Evolutionary conservation across 2,113 vertebrate genomes (phyloP), one percentile per base, ranked within the genome.

Genomic region (Malurus alboscapulatus): DNA sequence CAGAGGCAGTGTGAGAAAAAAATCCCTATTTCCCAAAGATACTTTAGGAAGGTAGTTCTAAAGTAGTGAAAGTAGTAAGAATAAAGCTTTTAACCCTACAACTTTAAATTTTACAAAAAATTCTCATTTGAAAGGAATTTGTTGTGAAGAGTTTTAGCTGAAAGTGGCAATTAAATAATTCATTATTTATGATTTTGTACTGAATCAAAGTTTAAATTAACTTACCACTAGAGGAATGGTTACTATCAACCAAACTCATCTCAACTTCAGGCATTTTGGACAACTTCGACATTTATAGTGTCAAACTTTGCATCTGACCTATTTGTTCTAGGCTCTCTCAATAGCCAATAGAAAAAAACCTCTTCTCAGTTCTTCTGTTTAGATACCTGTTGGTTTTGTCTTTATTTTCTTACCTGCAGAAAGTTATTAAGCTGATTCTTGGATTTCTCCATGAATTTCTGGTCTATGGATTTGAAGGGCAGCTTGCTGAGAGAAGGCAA

Each of bases 381-480:
- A 61, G 53, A 21, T 18, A 48, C 34, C 47, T 67, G 27, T 21
- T 65, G 26, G 0, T 17, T 87, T 68, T 47, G 17, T 16, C 18
- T 80, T 76, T 66, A 32, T 81, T 62, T 89, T 36, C 97, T 98
- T 97, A 99, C 99, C 99, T 99, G 98, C 88, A 99, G 97, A 96
- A 99, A 99, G 84, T 98, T 98, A 97, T 99, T 99, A 94, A 99
- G 98, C 94, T 99, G 99, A 59, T 98, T 99, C 98, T 99, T 99
- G 91, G 99, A 99, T 96, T 99, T 99, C 80, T 99, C 99, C 94
- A 99, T 97, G 92, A 99, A 99, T 93, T 99, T 99, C 93, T 99
- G 99, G 97, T 99, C 99, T 84, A 99, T 82, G 66, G 99, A 99
- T 97, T 99, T 99, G 98, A 99, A 99, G 91, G 99, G 99, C 92